Evolutionary conservation across 2,797 vertebrate genomes (phyloP).

Genomic region (Phrynocephalus guinanensis): DNA sequence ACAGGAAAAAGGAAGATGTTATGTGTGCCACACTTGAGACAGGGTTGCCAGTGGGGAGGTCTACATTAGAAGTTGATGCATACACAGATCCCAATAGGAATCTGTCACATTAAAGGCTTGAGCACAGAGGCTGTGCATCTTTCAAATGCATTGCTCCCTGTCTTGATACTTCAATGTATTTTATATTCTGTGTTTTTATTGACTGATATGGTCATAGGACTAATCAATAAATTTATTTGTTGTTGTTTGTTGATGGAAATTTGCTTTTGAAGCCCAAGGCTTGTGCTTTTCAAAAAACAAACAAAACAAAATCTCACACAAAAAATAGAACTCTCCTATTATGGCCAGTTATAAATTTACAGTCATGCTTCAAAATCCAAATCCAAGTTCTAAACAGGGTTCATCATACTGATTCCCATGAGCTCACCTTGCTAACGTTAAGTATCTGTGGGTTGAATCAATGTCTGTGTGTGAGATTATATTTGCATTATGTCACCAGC

Average conservation of each 20-base stretch:
- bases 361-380: constrained; percentile 22
- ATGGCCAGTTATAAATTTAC: not conserved
- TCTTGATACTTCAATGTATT: not conserved
- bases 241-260: not conserved
- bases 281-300: not conserved
- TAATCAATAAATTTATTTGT: too few relatives aligned
- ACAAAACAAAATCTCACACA: not conserved
- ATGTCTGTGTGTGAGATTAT: not conserved
- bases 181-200: too few relatives aligned
- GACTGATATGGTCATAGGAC: too few relatives aligned
- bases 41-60: not conserved
- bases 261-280: not conserved
- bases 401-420: not conserved
- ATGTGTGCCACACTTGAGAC: constrained; percentile 38
- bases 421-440: not conserved
- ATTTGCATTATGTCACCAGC: not conserved
- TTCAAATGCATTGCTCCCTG: not conserved
- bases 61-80: not conserved
- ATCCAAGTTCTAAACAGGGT: not conserved
- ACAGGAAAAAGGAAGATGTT: constrained; percentile 44
- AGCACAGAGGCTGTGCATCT: not conserved
- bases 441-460: not conserved
- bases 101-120: not conserved
- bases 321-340: not conserved
- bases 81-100: not conserved